Conservation (phyloP, 2,888 invertebrate species). For the Diarsia mendica region DNA sequence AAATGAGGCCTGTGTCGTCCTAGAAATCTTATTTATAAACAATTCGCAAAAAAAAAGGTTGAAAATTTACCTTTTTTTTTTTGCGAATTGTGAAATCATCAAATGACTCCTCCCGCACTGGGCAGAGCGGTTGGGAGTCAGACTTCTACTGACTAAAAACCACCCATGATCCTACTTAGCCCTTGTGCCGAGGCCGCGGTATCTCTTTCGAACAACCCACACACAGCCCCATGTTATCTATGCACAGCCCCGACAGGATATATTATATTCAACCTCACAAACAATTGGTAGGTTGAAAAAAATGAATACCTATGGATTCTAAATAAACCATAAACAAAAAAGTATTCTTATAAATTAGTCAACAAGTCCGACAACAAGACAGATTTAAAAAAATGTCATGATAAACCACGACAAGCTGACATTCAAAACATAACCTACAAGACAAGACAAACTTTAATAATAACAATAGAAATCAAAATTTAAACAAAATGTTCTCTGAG, state of each 20-base stretch:
- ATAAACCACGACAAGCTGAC: slow-evolving; percentile 23
- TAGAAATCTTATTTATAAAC: not conserved
- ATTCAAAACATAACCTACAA: slow-evolving; percentile 46
- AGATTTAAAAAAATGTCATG: not conserved
- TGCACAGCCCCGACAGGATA: too few species aligned
- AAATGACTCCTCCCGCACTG: too few species aligned
- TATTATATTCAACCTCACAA: too few species aligned
- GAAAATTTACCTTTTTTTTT: too few species aligned
- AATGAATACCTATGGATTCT: slow-evolving; percentile 9
- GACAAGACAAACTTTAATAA: slow-evolving; percentile 4
- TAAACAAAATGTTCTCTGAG: slow-evolving; percentile 72
- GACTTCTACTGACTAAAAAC: too few species aligned
- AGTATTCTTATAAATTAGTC: not conserved
- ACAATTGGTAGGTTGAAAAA: not conserved
- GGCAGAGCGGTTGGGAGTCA: too few species aligned
- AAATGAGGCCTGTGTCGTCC: not conserved
- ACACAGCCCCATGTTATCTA: too few species aligned
- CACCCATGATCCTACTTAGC: too few species aligned
- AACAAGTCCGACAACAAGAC: not conserved
- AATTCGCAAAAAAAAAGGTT: too few species aligned
- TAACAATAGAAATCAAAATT: slow-evolving; percentile 40
- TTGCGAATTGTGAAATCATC: too few species aligned
- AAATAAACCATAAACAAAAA: not conserved
- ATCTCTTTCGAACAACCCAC: too few species aligned
- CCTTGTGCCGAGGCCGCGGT: too few species aligned